Conservation (phyloP, 2,888 invertebrate genomes). For the Xiphydria camelus region DNA sequence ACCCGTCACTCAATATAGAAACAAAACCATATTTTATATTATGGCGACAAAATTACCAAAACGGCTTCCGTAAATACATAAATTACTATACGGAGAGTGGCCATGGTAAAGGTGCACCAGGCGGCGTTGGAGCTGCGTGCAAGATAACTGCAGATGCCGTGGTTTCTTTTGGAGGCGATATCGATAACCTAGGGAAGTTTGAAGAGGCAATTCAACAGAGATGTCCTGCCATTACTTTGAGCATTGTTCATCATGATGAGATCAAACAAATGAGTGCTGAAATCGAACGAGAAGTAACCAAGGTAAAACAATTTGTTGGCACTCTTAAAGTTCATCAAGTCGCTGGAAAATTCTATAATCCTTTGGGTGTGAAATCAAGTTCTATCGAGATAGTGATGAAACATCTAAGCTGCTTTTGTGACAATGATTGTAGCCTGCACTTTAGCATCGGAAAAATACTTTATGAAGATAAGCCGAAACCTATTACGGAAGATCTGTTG, state of each 20-base stretch:
- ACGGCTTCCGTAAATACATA: slow-evolving; percentile 18
- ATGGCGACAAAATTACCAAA: slow-evolving; percentile 26
- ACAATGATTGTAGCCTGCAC: too few species aligned
- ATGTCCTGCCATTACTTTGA: slow-evolving; percentile 4
- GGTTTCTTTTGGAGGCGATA: neutral
- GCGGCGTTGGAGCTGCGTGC: slow-evolving; percentile 38
- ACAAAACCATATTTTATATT: slow-evolving; percentile 46
- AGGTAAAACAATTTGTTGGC: slow-evolving; percentile 8
- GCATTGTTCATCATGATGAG: slow-evolving; percentile 1
- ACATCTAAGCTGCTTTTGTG: too few species aligned
- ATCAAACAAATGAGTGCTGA: slow-evolving; percentile 4
- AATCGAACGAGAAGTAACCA: slow-evolving; percentile 7
- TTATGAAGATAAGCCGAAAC: too few species aligned
- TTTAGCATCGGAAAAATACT: too few species aligned
- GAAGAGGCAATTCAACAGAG: slow-evolving; percentile 8
- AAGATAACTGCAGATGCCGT: slow-evolving; percentile 35
- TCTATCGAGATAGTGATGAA: too few species aligned
- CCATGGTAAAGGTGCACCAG: slow-evolving; percentile 43
- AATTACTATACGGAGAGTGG: slow-evolving; percentile 39
- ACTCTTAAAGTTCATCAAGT: too few species aligned
- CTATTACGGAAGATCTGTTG: too few species aligned
- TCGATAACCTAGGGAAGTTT: too few species aligned
- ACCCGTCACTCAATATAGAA: too few species aligned
- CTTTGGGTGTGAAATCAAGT: too few species aligned
- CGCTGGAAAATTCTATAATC: too few species aligned